These are phyloP conservation scores for Exephanes ischioxanthus DNA, from an alignment of 2,888 invertebrate genomes.

Conservation along the genomic window DNA sequence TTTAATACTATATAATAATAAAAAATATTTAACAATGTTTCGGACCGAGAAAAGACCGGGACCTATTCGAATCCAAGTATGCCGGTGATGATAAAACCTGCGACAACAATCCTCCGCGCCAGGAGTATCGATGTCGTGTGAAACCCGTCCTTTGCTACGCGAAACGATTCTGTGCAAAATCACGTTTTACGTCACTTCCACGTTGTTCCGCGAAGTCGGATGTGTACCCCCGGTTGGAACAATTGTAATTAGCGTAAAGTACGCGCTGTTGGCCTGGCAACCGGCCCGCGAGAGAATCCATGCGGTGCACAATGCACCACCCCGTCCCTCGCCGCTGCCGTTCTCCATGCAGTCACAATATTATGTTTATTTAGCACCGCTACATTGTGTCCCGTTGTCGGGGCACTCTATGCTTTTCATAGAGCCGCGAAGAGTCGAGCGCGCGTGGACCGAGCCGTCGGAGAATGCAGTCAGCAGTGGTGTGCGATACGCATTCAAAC, in stretches of 20 bases:
- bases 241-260: constrained; percentile 57
- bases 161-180: neutral
- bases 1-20: no score
- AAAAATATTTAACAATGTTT: no score
- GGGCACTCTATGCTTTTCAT: constrained; percentile 31
- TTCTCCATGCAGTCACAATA: constrained; percentile 29
- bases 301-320: constrained; percentile 18
- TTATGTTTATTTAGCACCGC: constrained; percentile 45
- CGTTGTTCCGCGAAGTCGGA: constrained; percentile 23
- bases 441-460: constrained; percentile 24
- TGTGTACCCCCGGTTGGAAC: constrained; percentile 35
- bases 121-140: neutral
- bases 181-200: neutral
- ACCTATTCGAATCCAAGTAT: neutral
- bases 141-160: neutral
- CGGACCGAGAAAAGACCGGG: neutral
- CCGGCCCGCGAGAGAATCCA: constrained; percentile 30
- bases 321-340: constrained; percentile 18
- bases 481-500: constrained; percentile 9
- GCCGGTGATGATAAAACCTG: neutral
- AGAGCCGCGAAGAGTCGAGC: constrained; percentile 28
- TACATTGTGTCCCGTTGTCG: constrained; percentile 42
- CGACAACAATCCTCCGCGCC: neutral
- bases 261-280: constrained; percentile 52
- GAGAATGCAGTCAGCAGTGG: neutral